Evolutionary conservation across 2,888 invertebrate species (phyloP).

Genomic region (Epiblema foenella): DNA sequence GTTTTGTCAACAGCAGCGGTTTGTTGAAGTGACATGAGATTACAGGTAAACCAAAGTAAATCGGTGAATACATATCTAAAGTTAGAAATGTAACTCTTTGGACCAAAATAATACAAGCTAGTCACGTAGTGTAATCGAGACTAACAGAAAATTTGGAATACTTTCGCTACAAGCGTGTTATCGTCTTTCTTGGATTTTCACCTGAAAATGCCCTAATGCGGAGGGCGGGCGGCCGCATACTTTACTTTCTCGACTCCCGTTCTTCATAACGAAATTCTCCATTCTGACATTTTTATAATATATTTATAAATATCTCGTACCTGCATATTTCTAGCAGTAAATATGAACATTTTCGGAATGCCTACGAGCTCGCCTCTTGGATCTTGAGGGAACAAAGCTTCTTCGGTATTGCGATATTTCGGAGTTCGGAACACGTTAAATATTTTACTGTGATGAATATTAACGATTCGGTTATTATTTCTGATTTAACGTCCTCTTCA

Average conservation of each 20-base stretch:
- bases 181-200: conserved; percentile 42
- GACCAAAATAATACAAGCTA: neutral
- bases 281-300: conserved; percentile 84
- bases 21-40: conserved; percentile 26
- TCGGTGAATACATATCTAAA: conserved; percentile 1
- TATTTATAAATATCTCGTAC: conserved; percentile 83
- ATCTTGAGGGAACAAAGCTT: conserved; percentile 77
- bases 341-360: conserved; percentile 85
- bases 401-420: conserved; percentile 76
- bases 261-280: conserved; percentile 85
- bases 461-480: no score
- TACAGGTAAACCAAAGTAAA: conserved; percentile 31
- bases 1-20: conserved; percentile 29
- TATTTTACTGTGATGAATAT: conserved; percentile 48
- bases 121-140: neutral
- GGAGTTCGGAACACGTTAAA: conserved; percentile 52
- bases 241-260: conserved; percentile 80
- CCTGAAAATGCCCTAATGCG: conserved; percentile 57
- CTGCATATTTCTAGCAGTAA: conserved; percentile 85
- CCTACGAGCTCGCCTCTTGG: conserved; percentile 72
- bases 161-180: conserved; percentile 21
- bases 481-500: conserved; percentile 22
- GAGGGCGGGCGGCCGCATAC: conserved; percentile 68
- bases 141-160: conserved; percentile 6
- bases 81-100: neutral